Conservation (phyloP, 2,888 invertebrate genomes). For the Myopa testacea region DNA sequence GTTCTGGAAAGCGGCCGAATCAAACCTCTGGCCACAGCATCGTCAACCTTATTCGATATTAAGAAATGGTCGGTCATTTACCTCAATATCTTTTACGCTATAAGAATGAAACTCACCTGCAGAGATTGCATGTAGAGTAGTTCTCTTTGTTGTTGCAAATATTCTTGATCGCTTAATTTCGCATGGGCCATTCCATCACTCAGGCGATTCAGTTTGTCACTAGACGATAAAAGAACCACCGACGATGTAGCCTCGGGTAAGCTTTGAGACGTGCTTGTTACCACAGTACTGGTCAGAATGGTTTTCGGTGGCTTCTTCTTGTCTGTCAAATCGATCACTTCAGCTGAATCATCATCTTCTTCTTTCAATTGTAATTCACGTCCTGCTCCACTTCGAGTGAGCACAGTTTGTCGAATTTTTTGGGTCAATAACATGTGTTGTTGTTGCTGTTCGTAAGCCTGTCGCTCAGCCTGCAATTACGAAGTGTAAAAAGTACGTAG, state of each 20-base stretch:
- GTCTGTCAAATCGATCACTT: conserved; percentile 83
- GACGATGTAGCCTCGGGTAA: conserved; percentile 69
- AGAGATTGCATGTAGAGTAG: conserved; percentile 74
- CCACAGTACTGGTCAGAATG: conserved; percentile 70
- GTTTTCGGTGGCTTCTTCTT: conserved; percentile 71
- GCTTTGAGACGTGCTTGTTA: conserved; percentile 67
- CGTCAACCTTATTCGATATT: conserved; percentile 54
- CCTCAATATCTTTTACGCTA: conserved; percentile 33
- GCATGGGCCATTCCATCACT: conserved; percentile 45
- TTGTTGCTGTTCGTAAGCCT: conserved; percentile 70
- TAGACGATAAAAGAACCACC: conserved; percentile 34
- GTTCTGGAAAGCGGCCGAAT: conserved; percentile 82
- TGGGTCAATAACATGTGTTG: conserved; percentile 78
- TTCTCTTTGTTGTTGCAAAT: conserved; percentile 76
- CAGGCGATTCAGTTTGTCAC: conserved; percentile 50
- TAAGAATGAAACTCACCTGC: conserved; percentile 58
- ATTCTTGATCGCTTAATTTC: conserved; percentile 69
- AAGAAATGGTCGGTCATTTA: conserved; percentile 27
- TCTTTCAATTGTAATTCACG: conserved; percentile 69
- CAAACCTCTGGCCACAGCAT: conserved; percentile 64
- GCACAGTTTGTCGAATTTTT: conserved; percentile 88
- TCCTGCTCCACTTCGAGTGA: conserved; percentile 77
- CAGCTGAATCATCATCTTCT: conserved; percentile 71
- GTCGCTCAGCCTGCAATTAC: conserved; percentile 69
- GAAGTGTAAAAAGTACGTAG: not conserved